Evolutionary conservation across 2,888 invertebrate genomes (phyloP), one percentile per base, ranked within the genome.

Genomic region (Tenthredo distinguenda): DNA sequence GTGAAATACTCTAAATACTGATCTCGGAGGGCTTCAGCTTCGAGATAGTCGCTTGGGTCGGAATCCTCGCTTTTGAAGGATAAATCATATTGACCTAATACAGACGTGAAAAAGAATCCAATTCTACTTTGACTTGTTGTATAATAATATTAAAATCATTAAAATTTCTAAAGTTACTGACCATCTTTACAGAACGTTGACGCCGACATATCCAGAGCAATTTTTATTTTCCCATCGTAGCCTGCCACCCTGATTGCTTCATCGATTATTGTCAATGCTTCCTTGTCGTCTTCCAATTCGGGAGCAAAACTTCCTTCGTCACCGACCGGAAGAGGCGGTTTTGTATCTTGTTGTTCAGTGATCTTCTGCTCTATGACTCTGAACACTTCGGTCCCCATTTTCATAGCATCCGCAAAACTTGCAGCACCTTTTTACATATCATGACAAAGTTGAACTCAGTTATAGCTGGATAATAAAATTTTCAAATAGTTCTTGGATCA

Each of bases 371-470:
- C 92, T 3, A 92, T 84, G 2, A 88, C 85, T 18, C 89, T 88
- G 82, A 90, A 92, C 0, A 92, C 87, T 18, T 92, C 91, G n/a
- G 86, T 89, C 0, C 91, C 92, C 89, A 93, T 92, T 87, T 91
- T 89, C 89, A 92, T 88, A 0, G 93, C 93, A 58, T 93, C 92
- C 0, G 90, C 90, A 65, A 92, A 93, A 77, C 89, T 91, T 34
- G 87, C 87, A 0, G 93, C 93, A 12, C 92, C 93, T 93, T 43
- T 12, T 15, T 26, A 58, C 2, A 79, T 72, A 10, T 21, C 34
- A 47, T 71, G 10, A 6, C 5, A 21, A 43, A 18, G 7, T 50
- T 26, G 55, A 55, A 18, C 50, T 50, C 21, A 31, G 31, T 34
- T 31, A 26, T 10, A 10, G 21, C 10, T 62, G 26, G 21, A 26